Base-by-base conservation (phyloP, 2,113 vertebrate genomes). In the Paracanthobrama guichenoti region DNA sequence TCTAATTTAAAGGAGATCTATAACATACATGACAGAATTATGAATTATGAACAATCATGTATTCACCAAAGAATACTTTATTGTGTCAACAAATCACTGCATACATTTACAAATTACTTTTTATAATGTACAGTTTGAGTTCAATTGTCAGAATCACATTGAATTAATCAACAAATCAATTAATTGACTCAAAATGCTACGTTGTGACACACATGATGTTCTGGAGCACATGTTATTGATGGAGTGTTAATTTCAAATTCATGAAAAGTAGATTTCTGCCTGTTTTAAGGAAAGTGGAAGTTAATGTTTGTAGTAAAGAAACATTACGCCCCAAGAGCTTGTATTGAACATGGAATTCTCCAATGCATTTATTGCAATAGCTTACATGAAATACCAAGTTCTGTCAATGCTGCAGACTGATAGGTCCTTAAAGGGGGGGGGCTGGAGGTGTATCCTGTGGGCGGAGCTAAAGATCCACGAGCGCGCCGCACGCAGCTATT, bases 21-120 rank as follows among this genome's bases (percentile, higher is more conserved):
- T 44, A 24, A 28, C 26, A 69, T 35, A 35, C 53, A 80, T 71
- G 71, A 76, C 67, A 22, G 28, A 26, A 62, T 31, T 22, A 87
- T 76, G 86, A 81, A 84, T 80, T 78, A 80, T 67, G 8, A n/a
- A 69, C 50, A 71, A 48, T 44, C 12, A 35, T n/a, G 12, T 26
- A 66, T 80, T 26, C 5, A 73, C 20, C 28, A 64, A 44, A 55
- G 46, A 50, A 22, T 26, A 44, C 24, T 75, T 16, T 10, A 10
- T 20, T 35, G 18, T 16, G 13, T 31, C 46, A 72, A 78, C 24
- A 72, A 71, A 72, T 8, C 6, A 20, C 31, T 39, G 60, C 14
- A 62, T 59, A n/a, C 59, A 46, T 35, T 80, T 74, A 53, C 24
- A 79, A 39, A 57, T 46, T 6, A 50, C 39, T 8, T 44, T 83